phyloP scores from a whole-genome alignment of 2,888 invertebrate species.

The Catocala nupta region DNA sequence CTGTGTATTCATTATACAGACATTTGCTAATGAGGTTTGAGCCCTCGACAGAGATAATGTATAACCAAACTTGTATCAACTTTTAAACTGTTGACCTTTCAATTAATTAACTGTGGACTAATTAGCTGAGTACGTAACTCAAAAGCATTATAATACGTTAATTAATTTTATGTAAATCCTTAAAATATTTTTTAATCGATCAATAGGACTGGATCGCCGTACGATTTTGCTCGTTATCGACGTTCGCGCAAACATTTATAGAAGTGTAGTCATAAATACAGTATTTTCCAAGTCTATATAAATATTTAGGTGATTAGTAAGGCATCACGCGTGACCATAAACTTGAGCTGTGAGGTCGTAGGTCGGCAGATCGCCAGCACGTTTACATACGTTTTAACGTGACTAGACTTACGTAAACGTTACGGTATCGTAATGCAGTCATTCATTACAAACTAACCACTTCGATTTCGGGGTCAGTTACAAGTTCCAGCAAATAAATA shows the following conservation, averaged over 20 bases:
- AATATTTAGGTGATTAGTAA: constrained; percentile 40
- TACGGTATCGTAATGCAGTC: constrained; percentile 27
- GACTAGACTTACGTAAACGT: constrained; percentile 41
- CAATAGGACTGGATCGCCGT: neutral
- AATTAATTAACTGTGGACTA: constrained; percentile 22
- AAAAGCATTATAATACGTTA: constrained; percentile 13
- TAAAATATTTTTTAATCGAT: constrained; percentile 10
- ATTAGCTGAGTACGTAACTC: constrained; percentile 21
- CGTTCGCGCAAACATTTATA: constrained; percentile 19
- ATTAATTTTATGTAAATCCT: constrained; percentile 18
- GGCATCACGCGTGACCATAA: constrained; percentile 49
- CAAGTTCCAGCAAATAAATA: constrained; percentile 23
- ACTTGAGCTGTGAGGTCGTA: constrained; percentile 42
- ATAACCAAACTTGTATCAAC: constrained; percentile 13
- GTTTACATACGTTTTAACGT: constrained; percentile 42
- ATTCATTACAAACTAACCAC: constrained; percentile 16
- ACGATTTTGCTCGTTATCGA: constrained; percentile 3
- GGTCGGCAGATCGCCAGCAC: constrained; percentile 45
- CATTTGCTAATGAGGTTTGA: constrained; percentile 26
- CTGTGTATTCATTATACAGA: constrained; percentile 29
- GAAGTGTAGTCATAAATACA: constrained; percentile 27
- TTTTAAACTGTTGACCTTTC: constrained; percentile 27
- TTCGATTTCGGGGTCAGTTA: constrained; percentile 14
- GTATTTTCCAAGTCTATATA: constrained; percentile 30
- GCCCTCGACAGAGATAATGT: constrained; percentile 18